Evolutionary conservation across 2,113 vertebrate genomes (phyloP).

Genomic region (Phyllostomus discolor): DNA sequence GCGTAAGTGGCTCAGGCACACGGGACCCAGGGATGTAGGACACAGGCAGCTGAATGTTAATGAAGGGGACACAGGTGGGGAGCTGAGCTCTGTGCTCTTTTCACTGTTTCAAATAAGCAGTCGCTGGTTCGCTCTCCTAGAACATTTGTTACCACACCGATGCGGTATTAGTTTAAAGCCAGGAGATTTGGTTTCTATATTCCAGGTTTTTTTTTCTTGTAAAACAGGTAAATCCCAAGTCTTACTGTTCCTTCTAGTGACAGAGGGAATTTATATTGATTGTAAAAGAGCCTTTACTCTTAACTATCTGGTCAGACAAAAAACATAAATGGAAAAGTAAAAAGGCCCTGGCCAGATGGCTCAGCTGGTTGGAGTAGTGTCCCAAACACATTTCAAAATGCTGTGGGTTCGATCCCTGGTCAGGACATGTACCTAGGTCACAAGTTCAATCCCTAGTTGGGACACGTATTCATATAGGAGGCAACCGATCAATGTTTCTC

Average conservation of each 20-base stretch:
- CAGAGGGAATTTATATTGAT: constrained; percentile 7
- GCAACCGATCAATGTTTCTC: too few species aligned
- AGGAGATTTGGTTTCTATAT: constrained; percentile 11
- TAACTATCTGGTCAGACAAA: neutral
- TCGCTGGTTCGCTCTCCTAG: neutral
- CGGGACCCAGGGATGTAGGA: neutral
- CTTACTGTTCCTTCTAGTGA: neutral
- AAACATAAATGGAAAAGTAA: neutral
- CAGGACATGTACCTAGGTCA: too few species aligned
- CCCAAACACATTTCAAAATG: too few species aligned
- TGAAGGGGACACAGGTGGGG: neutral
- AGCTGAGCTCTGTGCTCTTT: neutral
- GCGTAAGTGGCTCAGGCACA: neutral
- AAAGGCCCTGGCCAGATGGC: neutral
- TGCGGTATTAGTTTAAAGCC: constrained; percentile 22
- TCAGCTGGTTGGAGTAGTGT: too few species aligned
- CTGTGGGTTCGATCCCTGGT: too few species aligned
- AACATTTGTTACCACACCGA: neutral
- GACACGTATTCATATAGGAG: too few species aligned
- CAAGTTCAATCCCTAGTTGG: too few species aligned
- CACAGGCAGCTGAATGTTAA: constrained; percentile 14
- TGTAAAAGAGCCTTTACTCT: constrained; percentile 17
- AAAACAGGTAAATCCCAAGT: constrained; percentile 43
- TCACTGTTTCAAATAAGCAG: constrained; percentile 11
- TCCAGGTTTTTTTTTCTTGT: neutral